A percentile compares a stretch with the other conserved stretches of the same genome.
Evolutionary conservation across 2,113 vertebrate genomes (phyloP).

Genomic region (Eira barbara): DNA sequence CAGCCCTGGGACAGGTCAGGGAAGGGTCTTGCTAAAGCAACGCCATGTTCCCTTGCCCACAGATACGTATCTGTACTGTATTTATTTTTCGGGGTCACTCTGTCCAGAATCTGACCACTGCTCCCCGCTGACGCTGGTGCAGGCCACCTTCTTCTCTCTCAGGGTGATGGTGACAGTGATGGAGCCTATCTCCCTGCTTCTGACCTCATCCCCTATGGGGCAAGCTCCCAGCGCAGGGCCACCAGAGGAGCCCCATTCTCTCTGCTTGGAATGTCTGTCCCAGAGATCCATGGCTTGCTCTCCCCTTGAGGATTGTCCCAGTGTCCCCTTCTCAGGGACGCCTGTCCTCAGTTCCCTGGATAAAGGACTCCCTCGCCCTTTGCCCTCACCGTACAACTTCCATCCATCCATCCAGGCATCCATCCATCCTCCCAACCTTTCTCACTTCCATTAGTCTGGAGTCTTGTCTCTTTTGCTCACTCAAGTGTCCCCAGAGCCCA

Average conservation of each 20-base stretch:
- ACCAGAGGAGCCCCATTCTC: neutral
- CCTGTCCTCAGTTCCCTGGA: neutral
- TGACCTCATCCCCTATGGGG: neutral
- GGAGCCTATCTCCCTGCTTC: too few species aligned
- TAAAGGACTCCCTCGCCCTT: neutral
- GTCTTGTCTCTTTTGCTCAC: neutral
- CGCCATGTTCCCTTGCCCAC: neutral
- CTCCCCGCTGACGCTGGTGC: neutral
- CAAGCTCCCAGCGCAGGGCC: neutral
- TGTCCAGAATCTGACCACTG: neutral
- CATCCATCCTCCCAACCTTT: too few species aligned
- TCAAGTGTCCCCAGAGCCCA: neutral
- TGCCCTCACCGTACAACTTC: neutral
- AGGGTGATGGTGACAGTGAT: neutral
- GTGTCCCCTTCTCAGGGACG: neutral
- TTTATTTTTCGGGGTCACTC: neutral
- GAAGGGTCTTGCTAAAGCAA: neutral
- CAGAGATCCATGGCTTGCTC: neutral
- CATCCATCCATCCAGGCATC: neutral
- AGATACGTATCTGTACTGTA: rapidly evolving
- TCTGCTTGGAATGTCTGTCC: neutral
- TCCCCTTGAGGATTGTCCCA: neutral
- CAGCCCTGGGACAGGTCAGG: neutral
- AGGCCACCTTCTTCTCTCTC: neutral
- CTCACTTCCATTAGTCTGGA: neutral